phyloP scores from a whole-genome alignment of 2,888 invertebrate species.

The Mycogona germanica region DNA sequence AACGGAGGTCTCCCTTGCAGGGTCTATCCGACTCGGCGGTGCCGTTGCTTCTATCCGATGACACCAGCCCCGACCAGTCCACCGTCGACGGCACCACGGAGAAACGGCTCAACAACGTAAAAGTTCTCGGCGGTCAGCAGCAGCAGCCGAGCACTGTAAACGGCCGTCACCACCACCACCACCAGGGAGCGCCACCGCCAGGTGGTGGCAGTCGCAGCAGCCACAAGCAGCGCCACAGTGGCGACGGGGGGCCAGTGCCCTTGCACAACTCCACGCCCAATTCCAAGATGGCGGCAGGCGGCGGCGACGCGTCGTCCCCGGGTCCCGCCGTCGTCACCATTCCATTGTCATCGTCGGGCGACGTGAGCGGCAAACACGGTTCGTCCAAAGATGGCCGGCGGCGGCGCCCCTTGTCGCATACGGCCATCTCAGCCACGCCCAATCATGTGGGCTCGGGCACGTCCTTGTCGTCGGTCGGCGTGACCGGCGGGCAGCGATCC shows the following conservation, averaged over 20 bases:
- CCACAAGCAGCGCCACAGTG: background rate
- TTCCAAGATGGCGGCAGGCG: background rate
- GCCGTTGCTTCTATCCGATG: too few species aligned
- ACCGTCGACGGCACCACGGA: background rate
- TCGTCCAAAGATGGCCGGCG: conserved; percentile 9
- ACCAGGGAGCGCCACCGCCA: conserved; percentile 5
- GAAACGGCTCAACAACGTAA: too few species aligned
- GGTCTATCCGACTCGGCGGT: too few species aligned
- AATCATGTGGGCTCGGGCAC: conserved; percentile 5
- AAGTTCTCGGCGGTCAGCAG: background rate
- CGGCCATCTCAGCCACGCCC: conserved; percentile 14
- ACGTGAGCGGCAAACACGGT: background rate
- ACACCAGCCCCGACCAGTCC: too few species aligned
- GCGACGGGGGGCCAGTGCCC: too few species aligned
- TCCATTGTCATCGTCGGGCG: too few species aligned
- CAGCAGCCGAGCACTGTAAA: conserved; percentile 9
- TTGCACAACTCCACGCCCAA: conserved; percentile 11
- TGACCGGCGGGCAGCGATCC: background rate
- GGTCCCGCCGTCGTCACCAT: conserved; percentile 7
- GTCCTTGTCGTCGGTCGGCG: background rate
- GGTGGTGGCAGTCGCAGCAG: conserved; percentile 1
- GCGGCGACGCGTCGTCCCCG: background rate
- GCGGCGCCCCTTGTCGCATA: conserved; percentile 13
- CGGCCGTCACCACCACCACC: conserved; percentile 7
- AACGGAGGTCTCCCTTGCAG: too few species aligned